Evolutionary conservation across 2,113 vertebrate species (phyloP).

Genomic region (Cairina moschata): DNA sequence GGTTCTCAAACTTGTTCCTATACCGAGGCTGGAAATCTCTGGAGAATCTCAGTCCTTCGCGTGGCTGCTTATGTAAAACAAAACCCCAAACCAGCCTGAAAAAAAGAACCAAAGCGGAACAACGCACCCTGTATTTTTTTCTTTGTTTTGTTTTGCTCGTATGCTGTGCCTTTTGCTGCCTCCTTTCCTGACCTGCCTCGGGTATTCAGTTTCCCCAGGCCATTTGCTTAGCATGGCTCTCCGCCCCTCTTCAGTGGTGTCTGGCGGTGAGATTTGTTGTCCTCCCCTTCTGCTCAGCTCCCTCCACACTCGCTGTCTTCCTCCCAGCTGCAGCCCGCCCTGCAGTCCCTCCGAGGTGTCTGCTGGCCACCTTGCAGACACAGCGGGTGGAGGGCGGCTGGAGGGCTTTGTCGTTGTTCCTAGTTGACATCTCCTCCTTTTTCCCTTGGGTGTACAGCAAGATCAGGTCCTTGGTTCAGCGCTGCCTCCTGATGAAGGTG

Average conservation of each 20-base stretch:
- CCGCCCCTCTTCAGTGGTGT: neutral
- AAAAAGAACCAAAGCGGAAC: neutral
- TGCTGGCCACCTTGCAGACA: neutral
- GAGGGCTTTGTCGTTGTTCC: neutral
- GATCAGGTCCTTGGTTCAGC: conserved; percentile 29
- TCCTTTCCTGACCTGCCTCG: conserved; percentile 2
- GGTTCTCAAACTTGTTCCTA: conserved; percentile 66
- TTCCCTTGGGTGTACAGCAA: conserved; percentile 8
- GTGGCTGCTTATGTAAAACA: conserved; percentile 11
- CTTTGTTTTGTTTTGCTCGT: conserved; percentile 18
- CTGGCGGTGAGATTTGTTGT: neutral
- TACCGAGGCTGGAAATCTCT: conserved; percentile 25
- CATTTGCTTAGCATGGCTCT: conserved; percentile 47
- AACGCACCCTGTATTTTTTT: neutral
- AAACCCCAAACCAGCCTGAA: neutral
- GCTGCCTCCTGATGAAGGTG: conserved; percentile 34
- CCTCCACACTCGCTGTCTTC: neutral
- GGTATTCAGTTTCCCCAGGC: neutral
- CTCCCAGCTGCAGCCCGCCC: neutral
- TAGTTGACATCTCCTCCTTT: conserved; percentile 14
- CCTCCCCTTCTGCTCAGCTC: conserved; percentile 2
- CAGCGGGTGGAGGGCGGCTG: neutral
- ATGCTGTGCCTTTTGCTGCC: conserved; percentile 26
- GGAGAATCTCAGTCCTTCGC: conserved; percentile 31
- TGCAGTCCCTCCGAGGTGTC: neutral